Evolutionary conservation across 2,113 vertebrate species (phyloP), one percentile per base, ranked within the genome.

Genomic region (Seriola quinqueradiata): DNA sequence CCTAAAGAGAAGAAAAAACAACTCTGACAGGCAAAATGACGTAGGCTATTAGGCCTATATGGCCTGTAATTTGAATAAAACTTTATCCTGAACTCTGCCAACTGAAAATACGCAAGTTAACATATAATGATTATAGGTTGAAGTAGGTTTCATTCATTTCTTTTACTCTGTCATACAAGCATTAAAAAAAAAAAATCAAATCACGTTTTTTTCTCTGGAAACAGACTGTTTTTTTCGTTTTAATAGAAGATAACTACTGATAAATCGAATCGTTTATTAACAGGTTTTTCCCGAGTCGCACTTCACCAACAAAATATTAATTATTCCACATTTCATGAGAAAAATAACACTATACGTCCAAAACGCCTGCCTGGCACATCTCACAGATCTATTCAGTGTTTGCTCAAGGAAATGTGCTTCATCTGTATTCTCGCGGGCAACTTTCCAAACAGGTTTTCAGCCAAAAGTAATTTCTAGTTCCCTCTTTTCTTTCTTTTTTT

Each of bases 371-470:
- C 60, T 72, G 80, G 73, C 79, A 71, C 85, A 90, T 89, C 83
- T 89, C 86, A n/a, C 66, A 73, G 32, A 90, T 90, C 82, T 85
- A 52, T 71, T 71, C 81, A 77, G 69, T 91, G 91, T 94, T 94
- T 93, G 90, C 78, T 83, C 77, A 90, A 90, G 84, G 79, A 90
- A 87, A 92, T 93, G 52, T 84, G 83, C 83, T 84, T 92, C 85
- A 94, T 94, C 84, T 88, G 90, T 93, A 93, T 94, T 94, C 90
- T 83, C 42, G 36, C 25, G 25, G 75, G 76, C 85, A 85, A 88
- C 79, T 90, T 92, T 85, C 59, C 90, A 89, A 83, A 88, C 88
- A 80, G 91, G 79, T 78, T 89, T 88, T 82, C 92, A 81, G 48
- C 76, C 77, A 82, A 91, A 93, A 92, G 87, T 91, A 70, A 91